These are phyloP conservation scores for Oceanites oceanicus DNA, from an alignment of 2,113 vertebrate species.

Conservation along the genomic window DNA sequence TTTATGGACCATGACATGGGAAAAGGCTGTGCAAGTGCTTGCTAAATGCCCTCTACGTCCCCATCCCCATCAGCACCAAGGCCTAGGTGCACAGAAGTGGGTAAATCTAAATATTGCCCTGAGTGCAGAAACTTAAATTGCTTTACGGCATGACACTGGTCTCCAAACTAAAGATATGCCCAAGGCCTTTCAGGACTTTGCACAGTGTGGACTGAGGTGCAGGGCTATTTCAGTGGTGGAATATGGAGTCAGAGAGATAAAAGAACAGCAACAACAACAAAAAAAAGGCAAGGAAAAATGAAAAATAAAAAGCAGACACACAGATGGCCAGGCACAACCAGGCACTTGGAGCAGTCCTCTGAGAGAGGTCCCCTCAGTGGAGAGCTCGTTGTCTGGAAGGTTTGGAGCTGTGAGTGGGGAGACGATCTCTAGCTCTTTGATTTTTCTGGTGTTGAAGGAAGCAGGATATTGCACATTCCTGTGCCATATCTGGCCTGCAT, in stretches of 20 bases:
- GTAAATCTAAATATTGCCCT: background rate
- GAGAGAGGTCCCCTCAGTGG: background rate
- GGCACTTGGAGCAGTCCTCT: background rate
- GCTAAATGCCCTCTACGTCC: background rate
- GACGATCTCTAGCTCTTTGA: background rate
- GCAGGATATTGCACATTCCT: background rate
- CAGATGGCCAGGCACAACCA: background rate
- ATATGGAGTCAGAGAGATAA: background rate
- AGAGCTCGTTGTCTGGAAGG: background rate
- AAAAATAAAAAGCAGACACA: background rate
- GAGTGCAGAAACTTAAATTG: background rate
- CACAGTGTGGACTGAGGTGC: background rate
- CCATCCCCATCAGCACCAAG: background rate
- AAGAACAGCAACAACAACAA: background rate
- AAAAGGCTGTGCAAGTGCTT: background rate
- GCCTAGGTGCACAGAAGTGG: background rate
- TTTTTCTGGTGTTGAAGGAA: background rate
- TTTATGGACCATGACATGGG: background rate
- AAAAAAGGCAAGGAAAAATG: background rate
- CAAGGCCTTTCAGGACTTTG: background rate
- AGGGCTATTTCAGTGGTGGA: background rate
- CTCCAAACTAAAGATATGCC: background rate
- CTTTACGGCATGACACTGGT: background rate
- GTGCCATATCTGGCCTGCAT: background rate
- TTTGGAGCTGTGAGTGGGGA: background rate